Evolutionary conservation across 2,888 invertebrate species (phyloP), one percentile per base, ranked within the genome.

Genomic region (Phyto melanocephala): DNA sequence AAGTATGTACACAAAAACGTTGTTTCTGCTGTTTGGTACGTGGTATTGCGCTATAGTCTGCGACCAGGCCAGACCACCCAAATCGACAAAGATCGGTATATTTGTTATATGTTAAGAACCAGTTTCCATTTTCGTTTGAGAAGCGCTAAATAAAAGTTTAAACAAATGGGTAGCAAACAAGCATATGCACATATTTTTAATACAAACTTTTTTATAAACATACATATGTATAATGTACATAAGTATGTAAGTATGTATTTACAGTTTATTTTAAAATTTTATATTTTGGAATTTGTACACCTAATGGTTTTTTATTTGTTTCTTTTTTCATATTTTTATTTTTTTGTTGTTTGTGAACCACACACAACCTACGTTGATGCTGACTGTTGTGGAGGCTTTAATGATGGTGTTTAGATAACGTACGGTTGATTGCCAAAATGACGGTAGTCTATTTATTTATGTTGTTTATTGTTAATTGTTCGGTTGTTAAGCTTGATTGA

Each of bases 381-480:
- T 50, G 47, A 8, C 11, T 50, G 11, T 56, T 20, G 62, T 37
- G 35, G n/a, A 56, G 24, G 28, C 3, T 15, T 52, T 45, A 54
- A 60, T 77, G 24, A 52, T 67, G 60, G 70, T 70, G 63, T 71
- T 82, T 60, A 40, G 74, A 72, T 50, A 52, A 62, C 62, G 52
- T 33, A 82, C 40, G 78, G 65, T 82, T 79, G 78, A 71, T 67
- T 79, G 78, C 50, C 77, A 65, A 70, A 75, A 78, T 67, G 82
- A 71, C 82, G 75, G 78, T 82, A 79, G 82, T 79, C 62, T 77
- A 54, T 77, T 70, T 77, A 54, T 28, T 54, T 45, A 47, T 33
- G 33, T 28, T 81, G 65, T 75, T 81, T 82, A 75, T 71, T 82
- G 75, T 75, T 82, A 75, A 82, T 75, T 82, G 78, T 74, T 75